phyloP scores from a whole-genome alignment of 2,888 invertebrate genomes.

The Gymnoscelis rufifasciata region DNA sequence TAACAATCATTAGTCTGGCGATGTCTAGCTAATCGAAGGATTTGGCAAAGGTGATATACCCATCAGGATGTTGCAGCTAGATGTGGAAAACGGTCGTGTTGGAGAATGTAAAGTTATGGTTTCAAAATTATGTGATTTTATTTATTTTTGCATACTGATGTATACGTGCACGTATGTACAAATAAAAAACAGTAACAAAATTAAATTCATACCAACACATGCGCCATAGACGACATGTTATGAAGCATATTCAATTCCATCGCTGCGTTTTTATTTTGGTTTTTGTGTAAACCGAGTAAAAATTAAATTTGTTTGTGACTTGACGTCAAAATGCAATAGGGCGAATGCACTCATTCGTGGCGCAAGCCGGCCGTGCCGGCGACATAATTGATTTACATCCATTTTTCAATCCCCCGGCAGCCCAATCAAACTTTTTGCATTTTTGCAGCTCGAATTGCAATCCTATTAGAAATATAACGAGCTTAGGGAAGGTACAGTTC shows the following conservation, averaged over 20 bases:
- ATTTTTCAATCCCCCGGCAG: slow-evolving; percentile 3
- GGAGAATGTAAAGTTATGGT: neutral
- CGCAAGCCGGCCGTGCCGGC: neutral
- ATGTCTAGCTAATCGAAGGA: slow-evolving; percentile 43
- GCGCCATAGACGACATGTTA: no score
- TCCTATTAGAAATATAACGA: neutral
- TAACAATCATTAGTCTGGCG: slow-evolving; percentile 45
- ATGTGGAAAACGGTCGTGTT: neutral
- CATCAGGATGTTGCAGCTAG: slow-evolving; percentile 16
- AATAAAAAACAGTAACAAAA: no score
- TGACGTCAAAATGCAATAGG: neutral
- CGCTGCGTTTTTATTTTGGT: no score
- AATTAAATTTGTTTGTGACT: no score
- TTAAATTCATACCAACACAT: no score
- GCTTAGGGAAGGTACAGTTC: no score
- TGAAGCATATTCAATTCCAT: no score
- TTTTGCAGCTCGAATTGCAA: neutral
- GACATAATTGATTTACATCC: slow-evolving; percentile 1
- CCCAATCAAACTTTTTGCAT: slow-evolving; percentile 3
- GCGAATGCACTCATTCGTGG: neutral
- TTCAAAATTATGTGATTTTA: no score
- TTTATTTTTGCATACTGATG: no score
- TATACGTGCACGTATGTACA: no score
- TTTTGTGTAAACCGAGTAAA: no score
- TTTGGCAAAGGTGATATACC: slow-evolving; percentile 31